Conservation (phyloP, 2,888 invertebrate species). For the Linnaemya vulpina region DNA sequence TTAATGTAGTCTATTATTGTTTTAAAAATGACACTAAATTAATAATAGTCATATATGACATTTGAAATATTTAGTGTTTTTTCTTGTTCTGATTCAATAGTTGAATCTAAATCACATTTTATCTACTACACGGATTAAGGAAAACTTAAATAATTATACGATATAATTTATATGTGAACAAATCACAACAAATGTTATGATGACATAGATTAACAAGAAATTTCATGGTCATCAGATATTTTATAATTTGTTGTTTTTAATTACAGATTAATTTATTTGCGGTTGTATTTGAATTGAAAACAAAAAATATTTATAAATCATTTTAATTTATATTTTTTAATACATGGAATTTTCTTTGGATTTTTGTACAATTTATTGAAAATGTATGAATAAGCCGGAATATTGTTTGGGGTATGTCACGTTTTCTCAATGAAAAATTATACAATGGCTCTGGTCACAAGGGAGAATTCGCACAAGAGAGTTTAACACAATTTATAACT, state of each 20-base stretch:
- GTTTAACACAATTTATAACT: background rate
- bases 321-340: no score
- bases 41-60: conserved; percentile 49
- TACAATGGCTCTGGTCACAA: conserved; percentile 13
- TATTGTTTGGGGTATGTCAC: conserved; percentile 23
- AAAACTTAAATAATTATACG: background rate
- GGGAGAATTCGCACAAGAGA: background rate
- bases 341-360: conserved; percentile 16
- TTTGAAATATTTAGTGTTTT: conserved; percentile 24
- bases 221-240: conserved; percentile 30
- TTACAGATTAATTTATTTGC: conserved; percentile 18
- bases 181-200: conserved; percentile 37
- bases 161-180: background rate
- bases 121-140: conserved; percentile 16
- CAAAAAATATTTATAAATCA: conserved; percentile 22
- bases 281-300: background rate
- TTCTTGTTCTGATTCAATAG: background rate
- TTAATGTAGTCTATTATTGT: background rate
- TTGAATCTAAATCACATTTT: conserved; percentile 1
- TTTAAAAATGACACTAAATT: background rate
- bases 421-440: conserved; percentile 27
- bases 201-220: conserved; percentile 56
- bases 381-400: conserved; percentile 42
- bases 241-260: conserved; percentile 40
- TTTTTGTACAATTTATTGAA: conserved; percentile 30